Evolutionary conservation across 2,888 invertebrate species (phyloP).

Genomic region (Drosophila subsilvestris): DNA sequence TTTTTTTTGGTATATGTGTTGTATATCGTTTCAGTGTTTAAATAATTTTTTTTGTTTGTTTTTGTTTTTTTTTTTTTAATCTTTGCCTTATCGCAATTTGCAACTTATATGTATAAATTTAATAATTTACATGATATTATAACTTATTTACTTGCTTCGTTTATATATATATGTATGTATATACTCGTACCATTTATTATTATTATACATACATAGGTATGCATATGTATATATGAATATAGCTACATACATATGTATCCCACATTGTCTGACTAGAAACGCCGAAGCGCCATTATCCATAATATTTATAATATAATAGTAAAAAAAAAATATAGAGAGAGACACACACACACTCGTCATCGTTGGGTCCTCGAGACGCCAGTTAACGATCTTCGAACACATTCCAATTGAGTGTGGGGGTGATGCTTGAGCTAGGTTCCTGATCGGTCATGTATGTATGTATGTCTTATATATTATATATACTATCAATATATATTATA

Average conservation of each 20-base stretch:
- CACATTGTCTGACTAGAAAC: neutral
- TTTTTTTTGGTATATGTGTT: conserved; percentile 19
- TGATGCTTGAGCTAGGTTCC: conserved; percentile 73
- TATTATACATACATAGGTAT: conserved; percentile 27
- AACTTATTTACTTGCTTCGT: conserved; percentile 60
- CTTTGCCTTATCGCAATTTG: conserved; percentile 26
- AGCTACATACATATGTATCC: conserved; percentile 33
- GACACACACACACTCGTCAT: conserved; percentile 24
- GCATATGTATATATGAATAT: conserved; percentile 39
- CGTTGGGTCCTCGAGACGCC: neutral
- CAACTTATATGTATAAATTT: conserved; percentile 39
- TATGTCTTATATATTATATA: conserved; percentile 14
- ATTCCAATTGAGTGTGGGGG: conserved; percentile 29
- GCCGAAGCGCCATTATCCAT: conserved; percentile 18
- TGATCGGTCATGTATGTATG: conserved; percentile 54
- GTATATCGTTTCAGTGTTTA: conserved; percentile 24
- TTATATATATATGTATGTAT: no score
- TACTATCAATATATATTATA: conserved; percentile 12
- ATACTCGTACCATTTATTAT: conserved; percentile 28
- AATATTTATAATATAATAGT: conserved; percentile 37
- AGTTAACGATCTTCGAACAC: conserved; percentile 1
- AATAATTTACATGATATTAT: conserved; percentile 69
- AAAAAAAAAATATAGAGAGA: conserved; percentile 45
- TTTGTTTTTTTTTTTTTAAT: conserved; percentile 13
- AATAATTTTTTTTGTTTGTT: conserved; percentile 23